phyloP scores from a whole-genome alignment of 2,797 vertebrate species.

The Pteronotus mesoamericanus region DNA sequence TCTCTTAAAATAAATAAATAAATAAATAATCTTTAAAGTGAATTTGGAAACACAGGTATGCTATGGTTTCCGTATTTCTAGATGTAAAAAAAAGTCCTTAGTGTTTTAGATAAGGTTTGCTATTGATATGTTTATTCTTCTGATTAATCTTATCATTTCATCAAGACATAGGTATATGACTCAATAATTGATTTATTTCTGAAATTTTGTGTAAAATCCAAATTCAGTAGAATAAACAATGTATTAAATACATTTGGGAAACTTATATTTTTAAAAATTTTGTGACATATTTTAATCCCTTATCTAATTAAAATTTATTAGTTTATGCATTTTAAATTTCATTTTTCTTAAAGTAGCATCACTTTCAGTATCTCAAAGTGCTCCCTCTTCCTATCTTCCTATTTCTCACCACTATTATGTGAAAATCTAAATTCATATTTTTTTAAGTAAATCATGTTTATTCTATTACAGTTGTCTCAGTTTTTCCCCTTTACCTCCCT shows the following conservation, averaged over 20 bases:
- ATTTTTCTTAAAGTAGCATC: background rate
- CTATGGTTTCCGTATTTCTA: background rate
- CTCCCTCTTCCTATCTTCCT: background rate
- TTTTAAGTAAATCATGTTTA: too few species aligned
- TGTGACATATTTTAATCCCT: background rate
- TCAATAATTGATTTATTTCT: background rate
- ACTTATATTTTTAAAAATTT: background rate
- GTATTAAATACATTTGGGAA: background rate
- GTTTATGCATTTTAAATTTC: background rate
- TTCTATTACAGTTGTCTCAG: too few species aligned
- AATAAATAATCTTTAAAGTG: background rate
- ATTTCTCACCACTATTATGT: background rate
- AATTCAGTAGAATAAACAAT: background rate
- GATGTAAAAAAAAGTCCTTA: background rate
- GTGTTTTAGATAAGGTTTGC: background rate
- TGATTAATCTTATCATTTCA: background rate
- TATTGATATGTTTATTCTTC: background rate
- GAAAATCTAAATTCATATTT: too few species aligned
- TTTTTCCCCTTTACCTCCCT: too few species aligned
- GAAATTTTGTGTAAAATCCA: background rate
- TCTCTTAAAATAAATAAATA: too few species aligned
- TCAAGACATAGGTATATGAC: background rate
- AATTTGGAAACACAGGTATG: background rate
- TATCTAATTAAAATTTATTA: background rate
- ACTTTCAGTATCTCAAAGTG: background rate